phyloP scores from a whole-genome alignment of 2,113 vertebrate genomes.

The Scophthalmus maximus region DNA sequence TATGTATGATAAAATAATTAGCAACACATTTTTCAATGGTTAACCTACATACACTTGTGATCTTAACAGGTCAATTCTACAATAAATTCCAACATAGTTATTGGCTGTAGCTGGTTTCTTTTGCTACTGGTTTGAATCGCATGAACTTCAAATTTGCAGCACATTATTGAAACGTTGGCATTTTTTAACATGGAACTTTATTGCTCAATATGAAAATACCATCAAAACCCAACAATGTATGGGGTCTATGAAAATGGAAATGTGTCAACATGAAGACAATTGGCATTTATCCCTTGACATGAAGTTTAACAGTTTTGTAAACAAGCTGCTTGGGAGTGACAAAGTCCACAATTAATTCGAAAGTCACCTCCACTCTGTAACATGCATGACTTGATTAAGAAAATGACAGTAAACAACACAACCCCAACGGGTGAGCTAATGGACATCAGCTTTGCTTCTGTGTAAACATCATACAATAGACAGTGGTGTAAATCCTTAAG shows the following conservation, averaged over 20 bases:
- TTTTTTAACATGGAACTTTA: constrained; percentile 36
- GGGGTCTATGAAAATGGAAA: background rate
- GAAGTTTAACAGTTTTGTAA: background rate
- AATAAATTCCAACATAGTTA: constrained; percentile 73
- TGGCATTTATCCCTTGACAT: background rate
- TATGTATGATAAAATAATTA: constrained; percentile 76
- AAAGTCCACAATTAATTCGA: background rate
- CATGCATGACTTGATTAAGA: background rate
- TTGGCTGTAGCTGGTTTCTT: constrained; percentile 11
- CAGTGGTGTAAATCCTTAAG: constrained; percentile 43
- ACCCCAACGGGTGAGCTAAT: background rate
- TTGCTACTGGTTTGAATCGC: background rate
- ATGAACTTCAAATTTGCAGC: background rate
- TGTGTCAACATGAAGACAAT: background rate
- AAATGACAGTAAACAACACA: constrained; percentile 25
- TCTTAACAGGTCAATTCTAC: constrained; percentile 70
- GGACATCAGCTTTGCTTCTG: background rate
- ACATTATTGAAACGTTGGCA: background rate
- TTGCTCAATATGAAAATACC: constrained; percentile 2
- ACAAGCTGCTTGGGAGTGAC: background rate
- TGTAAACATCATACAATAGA: constrained; percentile 38
- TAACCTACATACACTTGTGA: constrained; percentile 76
- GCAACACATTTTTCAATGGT: constrained; percentile 73
- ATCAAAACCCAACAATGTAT: constrained; percentile 1
- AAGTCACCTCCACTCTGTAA: background rate